Conservation (phyloP, 2,888 invertebrate species). For the Agrilus cyanescens region DNA sequence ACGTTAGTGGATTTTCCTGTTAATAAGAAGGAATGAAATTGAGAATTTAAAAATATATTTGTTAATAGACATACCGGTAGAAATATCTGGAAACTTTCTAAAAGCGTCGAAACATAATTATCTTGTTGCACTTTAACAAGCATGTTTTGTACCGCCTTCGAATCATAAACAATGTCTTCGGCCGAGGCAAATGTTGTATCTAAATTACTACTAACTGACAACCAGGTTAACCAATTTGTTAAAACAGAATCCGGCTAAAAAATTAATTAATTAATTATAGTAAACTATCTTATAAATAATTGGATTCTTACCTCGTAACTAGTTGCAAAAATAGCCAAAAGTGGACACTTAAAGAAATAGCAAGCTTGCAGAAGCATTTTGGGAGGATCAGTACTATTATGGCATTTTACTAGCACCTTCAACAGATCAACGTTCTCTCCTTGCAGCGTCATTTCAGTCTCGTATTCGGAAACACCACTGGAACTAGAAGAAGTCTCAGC, state of each 20-base stretch:
- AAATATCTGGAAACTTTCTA: constrained; percentile 57
- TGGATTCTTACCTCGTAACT: constrained; percentile 59
- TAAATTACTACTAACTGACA: constrained; percentile 29
- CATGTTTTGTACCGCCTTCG: constrained; percentile 28
- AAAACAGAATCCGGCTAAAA: constrained; percentile 50
- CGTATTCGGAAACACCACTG: constrained; percentile 35
- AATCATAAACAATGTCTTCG: constrained; percentile 14
- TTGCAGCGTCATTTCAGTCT: constrained; percentile 18
- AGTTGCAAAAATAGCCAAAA: constrained; percentile 53
- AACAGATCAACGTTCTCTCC: constrained; percentile 39
- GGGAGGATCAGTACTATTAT: constrained; percentile 58
- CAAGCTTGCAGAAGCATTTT: constrained; percentile 50
- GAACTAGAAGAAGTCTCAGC: constrained; percentile 29
- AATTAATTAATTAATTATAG: constrained; percentile 7
- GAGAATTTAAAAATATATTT: constrained; percentile 4
- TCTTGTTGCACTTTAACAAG: constrained; percentile 42
- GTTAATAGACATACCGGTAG: constrained; percentile 43
- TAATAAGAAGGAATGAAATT: constrained; percentile 19
- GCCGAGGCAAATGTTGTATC: constrained; percentile 12
- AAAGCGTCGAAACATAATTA: constrained; percentile 47
- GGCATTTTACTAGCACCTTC: constrained; percentile 52
- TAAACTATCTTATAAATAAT: constrained; percentile 3
- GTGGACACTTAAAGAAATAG: constrained; percentile 43
- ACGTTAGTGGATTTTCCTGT: constrained; percentile 50
- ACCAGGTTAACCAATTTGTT: constrained; percentile 49